These are phyloP conservation scores for Heliconius melpomene DNA, from an alignment of 1,140 invertebrate genomes.

Conservation along the genomic window DNA sequence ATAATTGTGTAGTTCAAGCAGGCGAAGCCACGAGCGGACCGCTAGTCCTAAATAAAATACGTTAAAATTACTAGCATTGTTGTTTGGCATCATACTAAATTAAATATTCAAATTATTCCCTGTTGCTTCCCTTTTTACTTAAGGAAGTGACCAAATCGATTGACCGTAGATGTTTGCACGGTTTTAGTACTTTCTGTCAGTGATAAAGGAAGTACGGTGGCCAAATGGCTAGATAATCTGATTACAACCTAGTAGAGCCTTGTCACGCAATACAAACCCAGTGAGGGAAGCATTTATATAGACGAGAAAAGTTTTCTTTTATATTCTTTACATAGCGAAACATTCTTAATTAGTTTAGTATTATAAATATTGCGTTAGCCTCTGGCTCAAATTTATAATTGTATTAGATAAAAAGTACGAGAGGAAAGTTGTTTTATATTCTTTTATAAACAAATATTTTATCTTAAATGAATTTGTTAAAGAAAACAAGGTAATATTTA, in stretches of 20 bases:
- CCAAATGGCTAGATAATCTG: constrained; percentile 55
- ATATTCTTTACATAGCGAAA: background rate
- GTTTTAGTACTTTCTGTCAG: constrained; percentile 23
- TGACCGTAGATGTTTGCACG: constrained; percentile 7
- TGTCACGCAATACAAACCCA: constrained; percentile 57
- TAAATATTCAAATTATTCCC: background rate
- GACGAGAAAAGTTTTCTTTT: constrained; percentile 6
- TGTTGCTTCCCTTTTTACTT: background rate
- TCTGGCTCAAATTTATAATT: constrained; percentile 1
- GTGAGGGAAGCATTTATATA: background rate
- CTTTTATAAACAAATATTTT: constrained; percentile 16
- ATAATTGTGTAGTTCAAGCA: too few species aligned
- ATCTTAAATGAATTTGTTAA: constrained; percentile 4
- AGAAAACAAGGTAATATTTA: constrained; percentile 17
- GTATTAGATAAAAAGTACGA: background rate
- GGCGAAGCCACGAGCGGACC: too few species aligned
- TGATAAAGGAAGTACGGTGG: constrained; percentile 46
- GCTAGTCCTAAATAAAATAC: background rate
- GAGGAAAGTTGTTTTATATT: constrained; percentile 1
- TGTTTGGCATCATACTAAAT: background rate
- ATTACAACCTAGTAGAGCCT: constrained; percentile 53
- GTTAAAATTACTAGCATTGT: background rate
- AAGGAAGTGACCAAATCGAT: constrained; percentile 12
- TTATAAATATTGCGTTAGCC: background rate
- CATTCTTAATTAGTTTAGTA: background rate